A percentile compares a stretch with the other conserved stretches of the same genome.
Evolutionary conservation across 2,888 invertebrate genomes (phyloP).

Genomic region (Drosophila vallismaia): DNA sequence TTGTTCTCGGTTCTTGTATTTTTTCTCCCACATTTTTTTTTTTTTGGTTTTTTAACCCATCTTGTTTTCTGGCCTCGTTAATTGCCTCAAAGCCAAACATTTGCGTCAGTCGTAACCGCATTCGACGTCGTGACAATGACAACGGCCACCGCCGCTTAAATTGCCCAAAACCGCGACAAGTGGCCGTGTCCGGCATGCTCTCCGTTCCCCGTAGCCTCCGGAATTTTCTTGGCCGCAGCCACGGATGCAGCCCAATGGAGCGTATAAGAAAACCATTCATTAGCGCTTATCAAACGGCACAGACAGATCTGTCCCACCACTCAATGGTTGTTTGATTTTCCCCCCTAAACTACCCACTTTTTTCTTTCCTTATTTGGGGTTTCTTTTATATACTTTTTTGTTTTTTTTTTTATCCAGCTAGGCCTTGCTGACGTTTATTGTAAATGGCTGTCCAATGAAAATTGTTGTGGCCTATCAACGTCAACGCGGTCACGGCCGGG

Average conservation of each 20-base stretch:
- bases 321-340: conserved; percentile 74
- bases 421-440: conserved; percentile 74
- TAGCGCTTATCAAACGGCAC: conserved; percentile 74
- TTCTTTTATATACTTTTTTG: not conserved
- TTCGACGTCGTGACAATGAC: conserved; percentile 60
- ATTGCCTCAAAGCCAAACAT: conserved; percentile 79
- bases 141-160: conserved; percentile 76
- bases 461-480: conserved; percentile 80
- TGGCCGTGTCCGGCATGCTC: conserved; percentile 58
- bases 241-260: conserved; percentile 61
- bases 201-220: not conserved
- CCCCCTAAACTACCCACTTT: conserved; percentile 64
- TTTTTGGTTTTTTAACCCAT: conserved; percentile 2
- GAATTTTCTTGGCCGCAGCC: conserved; percentile 57
- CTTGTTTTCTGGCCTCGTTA: conserved; percentile 62
- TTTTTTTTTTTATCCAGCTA: conserved; percentile 43
- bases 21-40: conserved; percentile 1
- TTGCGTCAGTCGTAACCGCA: conserved; percentile 65
- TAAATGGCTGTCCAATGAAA: conserved; percentile 80
- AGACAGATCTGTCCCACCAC: conserved; percentile 45
- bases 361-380: not conserved
- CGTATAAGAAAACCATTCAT: conserved; percentile 79
- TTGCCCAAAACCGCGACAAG: conserved; percentile 79
- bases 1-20: conserved; percentile 15
- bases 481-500: conserved; percentile 60